A percentile compares a stretch with the other conserved stretches of the same genome.
phyloP scores from a whole-genome alignment of 2,113 vertebrate genomes.

The Bambusicola thoracicus region DNA sequence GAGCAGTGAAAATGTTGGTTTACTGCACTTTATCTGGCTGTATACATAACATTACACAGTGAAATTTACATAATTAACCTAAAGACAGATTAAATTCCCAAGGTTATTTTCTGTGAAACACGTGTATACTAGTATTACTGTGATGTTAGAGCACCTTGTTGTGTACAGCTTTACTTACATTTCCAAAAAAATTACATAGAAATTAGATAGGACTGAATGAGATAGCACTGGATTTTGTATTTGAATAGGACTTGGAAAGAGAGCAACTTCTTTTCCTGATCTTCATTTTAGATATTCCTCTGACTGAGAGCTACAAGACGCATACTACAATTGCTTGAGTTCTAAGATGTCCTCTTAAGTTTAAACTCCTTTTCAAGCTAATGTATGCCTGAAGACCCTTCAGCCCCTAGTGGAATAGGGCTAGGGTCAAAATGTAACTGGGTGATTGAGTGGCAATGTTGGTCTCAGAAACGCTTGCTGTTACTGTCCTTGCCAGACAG shows the following conservation, averaged over 20 bases:
- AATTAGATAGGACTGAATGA: not conserved
- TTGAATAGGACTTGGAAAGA: not conserved
- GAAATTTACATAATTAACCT: not conserved
- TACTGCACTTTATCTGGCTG: not conserved
- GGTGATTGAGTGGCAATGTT: not conserved
- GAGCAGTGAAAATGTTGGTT: not conserved
- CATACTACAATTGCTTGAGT: rapidly evolving
- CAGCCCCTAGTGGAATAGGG: not conserved
- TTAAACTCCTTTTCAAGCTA: not conserved
- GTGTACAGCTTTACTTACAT: not conserved
- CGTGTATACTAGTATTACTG: not conserved
- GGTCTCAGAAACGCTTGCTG: not conserved
- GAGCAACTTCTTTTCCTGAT: not conserved
- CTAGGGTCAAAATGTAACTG: not conserved
- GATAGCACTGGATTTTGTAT: not conserved
- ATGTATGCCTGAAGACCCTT: rapidly evolving
- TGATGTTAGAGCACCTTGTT: not conserved
- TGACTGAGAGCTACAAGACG: not conserved
- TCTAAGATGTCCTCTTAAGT: not conserved
- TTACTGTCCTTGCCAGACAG: not conserved
- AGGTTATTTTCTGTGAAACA: not conserved
- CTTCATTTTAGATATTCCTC: not conserved
- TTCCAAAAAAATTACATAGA: not conserved
- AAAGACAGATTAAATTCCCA: not conserved
- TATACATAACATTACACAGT: not conserved